Evolutionary conservation across 1,140 invertebrate species (phyloP).

Genomic region (Zaprionus inermis): DNA sequence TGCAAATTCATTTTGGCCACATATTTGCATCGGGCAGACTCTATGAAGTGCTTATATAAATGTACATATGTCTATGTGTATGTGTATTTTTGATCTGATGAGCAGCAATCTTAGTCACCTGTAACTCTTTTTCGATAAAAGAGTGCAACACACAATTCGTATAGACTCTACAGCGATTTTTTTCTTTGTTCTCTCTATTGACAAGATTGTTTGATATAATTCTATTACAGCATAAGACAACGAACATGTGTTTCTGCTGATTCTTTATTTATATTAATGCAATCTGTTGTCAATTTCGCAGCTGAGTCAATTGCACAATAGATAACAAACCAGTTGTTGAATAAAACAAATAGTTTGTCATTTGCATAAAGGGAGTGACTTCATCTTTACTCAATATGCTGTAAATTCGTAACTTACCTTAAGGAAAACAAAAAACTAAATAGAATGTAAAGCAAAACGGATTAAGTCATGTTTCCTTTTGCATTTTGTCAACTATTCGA

Average conservation of each 20-base stretch:
- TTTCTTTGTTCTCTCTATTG: not conserved
- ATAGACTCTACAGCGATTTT: not conserved
- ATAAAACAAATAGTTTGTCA: constrained; percentile 4
- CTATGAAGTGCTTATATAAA: not conserved
- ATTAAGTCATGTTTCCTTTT: not conserved
- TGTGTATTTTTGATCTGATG: not conserved
- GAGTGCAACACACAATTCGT: not conserved
- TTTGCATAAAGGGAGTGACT: no score
- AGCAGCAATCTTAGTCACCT: not conserved
- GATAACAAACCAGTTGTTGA: not conserved
- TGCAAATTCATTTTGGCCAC: constrained; percentile 1
- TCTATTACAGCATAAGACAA: not conserved
- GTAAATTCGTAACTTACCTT: not conserved
- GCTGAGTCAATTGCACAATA: not conserved
- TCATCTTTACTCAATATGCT: not conserved
- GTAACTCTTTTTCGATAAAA: not conserved
- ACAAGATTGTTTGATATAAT: not conserved
- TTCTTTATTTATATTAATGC: not conserved
- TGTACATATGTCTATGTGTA: not conserved
- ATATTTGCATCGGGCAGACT: not conserved
- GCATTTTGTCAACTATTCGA: not conserved
- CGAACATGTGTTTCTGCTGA: not conserved
- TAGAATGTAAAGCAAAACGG: not conserved
- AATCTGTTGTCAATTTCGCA: not conserved
- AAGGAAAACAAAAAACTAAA: not conserved